A percentile compares a stretch with the other conserved stretches of the same genome.
These are phyloP conservation scores for Botrylloides violaceus DNA, from an alignment of 23 tunicate species.

Conservation along the genomic window DNA sequence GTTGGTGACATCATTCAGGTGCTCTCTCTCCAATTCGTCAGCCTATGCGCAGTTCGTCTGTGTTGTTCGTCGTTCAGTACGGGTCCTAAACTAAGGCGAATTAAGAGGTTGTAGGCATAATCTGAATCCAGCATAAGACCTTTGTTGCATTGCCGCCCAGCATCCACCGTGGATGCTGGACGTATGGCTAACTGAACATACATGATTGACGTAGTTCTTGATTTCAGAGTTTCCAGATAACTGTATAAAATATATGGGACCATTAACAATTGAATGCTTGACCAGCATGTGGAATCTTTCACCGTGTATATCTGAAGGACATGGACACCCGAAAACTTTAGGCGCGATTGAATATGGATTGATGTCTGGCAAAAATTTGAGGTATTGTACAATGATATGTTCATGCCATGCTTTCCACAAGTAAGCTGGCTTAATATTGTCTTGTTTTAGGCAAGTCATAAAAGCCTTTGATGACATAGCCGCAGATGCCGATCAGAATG, in stretches of 20 bases:
- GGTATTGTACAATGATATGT: not conserved
- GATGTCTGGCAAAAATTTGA: not conserved
- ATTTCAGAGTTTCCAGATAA: conserved; percentile 7
- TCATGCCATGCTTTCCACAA: not conserved
- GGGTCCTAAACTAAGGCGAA: too few species aligned
- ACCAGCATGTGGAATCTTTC: conserved; percentile 3
- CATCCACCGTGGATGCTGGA: too few species aligned
- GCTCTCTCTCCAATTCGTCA: too few species aligned
- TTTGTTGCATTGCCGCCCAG: too few species aligned
- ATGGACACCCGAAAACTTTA: not conserved
- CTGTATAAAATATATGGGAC: conserved; percentile 11
- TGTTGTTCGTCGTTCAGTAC: too few species aligned
- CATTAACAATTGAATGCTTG: conserved; percentile 1
- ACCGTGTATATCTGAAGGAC: not conserved
- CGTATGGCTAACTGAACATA: too few species aligned
- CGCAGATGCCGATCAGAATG: too few species aligned
- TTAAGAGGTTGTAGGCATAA: too few species aligned
- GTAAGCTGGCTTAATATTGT: not conserved
- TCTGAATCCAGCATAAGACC: too few species aligned
- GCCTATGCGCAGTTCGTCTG: too few species aligned
- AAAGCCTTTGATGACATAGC: not conserved
- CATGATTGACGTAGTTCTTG: too few species aligned
- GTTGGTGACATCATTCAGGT: too few species aligned
- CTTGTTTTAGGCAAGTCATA: not conserved
- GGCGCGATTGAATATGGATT: not conserved